Percentiles rank a stretch among this genome's conserved stretches.
Conservation (phyloP, 2,888 invertebrate species). For the Spicauda simplicius region DNA sequence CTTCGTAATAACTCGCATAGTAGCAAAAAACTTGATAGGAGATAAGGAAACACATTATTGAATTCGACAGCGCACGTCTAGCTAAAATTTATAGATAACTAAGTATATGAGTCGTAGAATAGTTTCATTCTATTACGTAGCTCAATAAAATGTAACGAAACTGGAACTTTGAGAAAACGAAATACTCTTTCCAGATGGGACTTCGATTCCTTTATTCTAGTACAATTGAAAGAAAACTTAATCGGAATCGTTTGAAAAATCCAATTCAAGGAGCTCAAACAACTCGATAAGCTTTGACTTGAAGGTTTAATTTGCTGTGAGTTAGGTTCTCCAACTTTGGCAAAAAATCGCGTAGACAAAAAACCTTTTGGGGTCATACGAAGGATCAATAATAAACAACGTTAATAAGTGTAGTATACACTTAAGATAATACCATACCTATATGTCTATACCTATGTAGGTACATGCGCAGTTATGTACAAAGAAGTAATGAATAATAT, state of each 20-base stretch:
- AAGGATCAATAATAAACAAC: not conserved
- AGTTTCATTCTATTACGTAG: not conserved
- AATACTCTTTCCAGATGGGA: too few species aligned
- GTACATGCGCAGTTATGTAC: not conserved
- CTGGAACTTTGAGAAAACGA: too few species aligned
- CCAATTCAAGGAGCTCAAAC: not conserved
- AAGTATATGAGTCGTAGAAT: not conserved
- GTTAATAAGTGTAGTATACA: not conserved
- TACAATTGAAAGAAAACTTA: too few species aligned
- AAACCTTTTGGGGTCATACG: not conserved
- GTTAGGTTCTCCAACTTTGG: too few species aligned
- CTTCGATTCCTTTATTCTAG: too few species aligned
- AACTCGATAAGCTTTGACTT: not conserved
- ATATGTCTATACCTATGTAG: not conserved
- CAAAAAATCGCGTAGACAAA: not conserved
- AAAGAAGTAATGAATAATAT: not conserved
- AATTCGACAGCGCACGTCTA: constrained; percentile 32
- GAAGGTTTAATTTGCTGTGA: not conserved
- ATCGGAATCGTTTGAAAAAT: too few species aligned
- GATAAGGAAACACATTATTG: constrained; percentile 58
- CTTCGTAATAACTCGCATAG: constrained; percentile 64
- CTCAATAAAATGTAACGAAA: too few species aligned
- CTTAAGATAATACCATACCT: not conserved
- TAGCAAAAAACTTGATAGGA: constrained; percentile 76
- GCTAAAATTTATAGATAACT: constrained; percentile 4